Evolutionary conservation across 2,113 vertebrate species (phyloP).

Genomic region (Eurypyga helias): DNA sequence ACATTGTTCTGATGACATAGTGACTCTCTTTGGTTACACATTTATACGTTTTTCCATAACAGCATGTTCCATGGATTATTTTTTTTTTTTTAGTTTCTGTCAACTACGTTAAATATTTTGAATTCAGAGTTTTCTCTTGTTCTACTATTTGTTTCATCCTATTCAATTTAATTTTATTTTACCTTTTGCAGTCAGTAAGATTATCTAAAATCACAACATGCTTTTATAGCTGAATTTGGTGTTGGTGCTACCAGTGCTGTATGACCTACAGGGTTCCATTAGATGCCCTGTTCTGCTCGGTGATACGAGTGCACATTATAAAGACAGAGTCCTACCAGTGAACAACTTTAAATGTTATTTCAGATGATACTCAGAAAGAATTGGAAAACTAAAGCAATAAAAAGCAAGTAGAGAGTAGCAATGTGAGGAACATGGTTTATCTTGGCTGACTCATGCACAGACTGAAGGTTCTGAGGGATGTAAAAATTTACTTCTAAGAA

Average conservation of each 20-base stretch:
- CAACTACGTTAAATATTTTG: constrained; percentile 4
- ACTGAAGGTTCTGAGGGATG: neutral
- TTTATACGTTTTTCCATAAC: constrained; percentile 62
- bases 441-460: neutral
- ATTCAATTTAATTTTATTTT: neutral
- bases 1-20: constrained; percentile 54
- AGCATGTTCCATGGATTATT: neutral
- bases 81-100: constrained; percentile 48
- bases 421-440: neutral
- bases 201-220: neutral
- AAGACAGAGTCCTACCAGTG: neutral
- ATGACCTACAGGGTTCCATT: neutral
- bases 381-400: neutral
- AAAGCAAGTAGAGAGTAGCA: neutral
- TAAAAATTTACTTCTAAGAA: neutral
- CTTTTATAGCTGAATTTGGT: neutral
- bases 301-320: neutral
- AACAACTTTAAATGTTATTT: neutral
- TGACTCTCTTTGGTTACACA: constrained; percentile 29
- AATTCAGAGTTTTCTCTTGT: neutral
- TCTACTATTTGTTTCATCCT: neutral
- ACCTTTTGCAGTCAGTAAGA: neutral
- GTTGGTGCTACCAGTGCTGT: neutral
- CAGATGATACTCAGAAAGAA: neutral
- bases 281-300: neutral